Evolutionary conservation across 2,797 vertebrate species (phyloP), one percentile per base, ranked within the genome.

Genomic region (Manis javanica): DNA sequence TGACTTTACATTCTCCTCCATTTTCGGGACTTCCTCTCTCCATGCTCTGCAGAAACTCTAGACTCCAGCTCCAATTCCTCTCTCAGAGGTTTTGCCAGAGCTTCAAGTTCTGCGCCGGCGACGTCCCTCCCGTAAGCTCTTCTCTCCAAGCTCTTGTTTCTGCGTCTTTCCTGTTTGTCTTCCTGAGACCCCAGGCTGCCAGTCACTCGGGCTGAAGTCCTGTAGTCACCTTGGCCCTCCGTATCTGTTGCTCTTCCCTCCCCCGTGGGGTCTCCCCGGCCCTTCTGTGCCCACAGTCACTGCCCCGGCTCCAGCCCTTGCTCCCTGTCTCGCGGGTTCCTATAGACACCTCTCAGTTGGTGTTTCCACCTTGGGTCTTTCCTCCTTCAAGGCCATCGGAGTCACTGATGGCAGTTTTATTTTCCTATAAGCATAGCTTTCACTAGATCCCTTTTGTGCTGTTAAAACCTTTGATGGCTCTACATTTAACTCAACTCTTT

Each of bases 341-440:
- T 71, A 1, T 2, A 23, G 24, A 59, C 12, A 14, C 37, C 39
- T 37, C 37, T 37, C 53, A 72, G 34, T 29, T 81, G 39, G 29
- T 8, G 39, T 93, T 59, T 91, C 53, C 34, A 42, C n/a, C 51
- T 71, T 51, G 49, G 39, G 13, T 72, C 18, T 87, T 57, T 53
- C 39, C 49, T 90, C 71, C 79, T 91, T 74, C 64, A 24, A 87
- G 53, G 46, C 49, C 77, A 11, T 57, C 39, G 13, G 77, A 42
- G 23, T 91, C 55, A 53, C 39, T 34, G 66, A 49, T 57, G 49
- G 12, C 59, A 68, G 59, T 68, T 96, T 94, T 69, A 86, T 88
- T 96, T 95, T 59, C 72, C 66, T 92, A 82, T 90, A 95, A 95
- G 66, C 72, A 16, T 31, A 74, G 77, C 39, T 95, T 95, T 78